These are phyloP conservation scores for Cotesia glomerata DNA, from an alignment of 1,140 invertebrate species.

Conservation along the genomic window DNA sequence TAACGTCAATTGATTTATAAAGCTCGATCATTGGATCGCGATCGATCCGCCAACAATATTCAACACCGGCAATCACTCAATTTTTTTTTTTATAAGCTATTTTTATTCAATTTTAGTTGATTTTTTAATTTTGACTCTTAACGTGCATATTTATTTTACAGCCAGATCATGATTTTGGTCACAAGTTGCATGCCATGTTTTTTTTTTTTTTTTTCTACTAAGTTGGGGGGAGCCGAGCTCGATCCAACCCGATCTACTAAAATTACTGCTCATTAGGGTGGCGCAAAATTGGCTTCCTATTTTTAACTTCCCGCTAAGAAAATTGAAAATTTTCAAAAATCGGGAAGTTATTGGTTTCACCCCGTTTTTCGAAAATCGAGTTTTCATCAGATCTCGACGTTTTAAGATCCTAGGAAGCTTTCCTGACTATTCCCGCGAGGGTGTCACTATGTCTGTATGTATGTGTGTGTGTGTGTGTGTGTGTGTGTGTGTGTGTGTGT, in stretches of 20 bases:
- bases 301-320: too few relatives aligned
- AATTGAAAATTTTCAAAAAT: too few relatives aligned
- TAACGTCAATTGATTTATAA: constrained; percentile 56
- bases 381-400: too few relatives aligned
- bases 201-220: constrained; percentile 22
- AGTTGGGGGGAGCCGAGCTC: constrained; percentile 37
- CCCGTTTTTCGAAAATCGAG: too few relatives aligned
- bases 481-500: too few relatives aligned
- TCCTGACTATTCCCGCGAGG: too few relatives aligned
- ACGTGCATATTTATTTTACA: neutral
- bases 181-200: constrained; percentile 26
- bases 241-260: constrained; percentile 36
- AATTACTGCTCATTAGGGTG: neutral
- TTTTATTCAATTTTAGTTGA: neutral
- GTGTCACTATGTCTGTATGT: too few relatives aligned
- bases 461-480: too few relatives aligned
- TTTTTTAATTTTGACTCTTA: neutral
- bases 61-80: neutral
- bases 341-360: too few relatives aligned
- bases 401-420: too few relatives aligned
- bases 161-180: constrained; percentile 15
- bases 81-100: neutral
- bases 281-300: too few relatives aligned
- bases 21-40: constrained; percentile 47
- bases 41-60: constrained; percentile 39